Evolutionary conservation across 2,797 vertebrate genomes (phyloP).

Genomic region (Bovichtus variegatus): DNA sequence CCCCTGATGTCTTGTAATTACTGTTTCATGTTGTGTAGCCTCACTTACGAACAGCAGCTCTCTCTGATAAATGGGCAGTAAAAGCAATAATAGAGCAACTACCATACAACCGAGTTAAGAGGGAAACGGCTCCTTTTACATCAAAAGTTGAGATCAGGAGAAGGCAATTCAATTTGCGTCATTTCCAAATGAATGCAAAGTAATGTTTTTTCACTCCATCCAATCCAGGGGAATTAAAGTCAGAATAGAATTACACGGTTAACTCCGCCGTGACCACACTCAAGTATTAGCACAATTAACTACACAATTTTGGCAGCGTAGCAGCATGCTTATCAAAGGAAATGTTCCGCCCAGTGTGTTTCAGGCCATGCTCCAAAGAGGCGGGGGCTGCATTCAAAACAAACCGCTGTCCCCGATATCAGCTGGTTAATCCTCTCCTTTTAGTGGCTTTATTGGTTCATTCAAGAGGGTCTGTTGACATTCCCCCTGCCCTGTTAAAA

Average conservation of each 20-base stretch:
- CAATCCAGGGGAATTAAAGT: conserved; percentile 2
- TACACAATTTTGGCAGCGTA: conserved; percentile 45
- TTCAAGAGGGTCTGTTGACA: conserved; percentile 89
- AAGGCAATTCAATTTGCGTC: conserved; percentile 44
- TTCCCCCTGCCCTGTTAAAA: conserved; percentile 88
- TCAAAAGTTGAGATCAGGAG: conserved; percentile 63
- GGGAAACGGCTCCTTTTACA: conserved; percentile 53
- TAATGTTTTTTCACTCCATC: conserved; percentile 22
- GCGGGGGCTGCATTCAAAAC: conserved; percentile 72
- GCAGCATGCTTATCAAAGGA: conserved; percentile 64
- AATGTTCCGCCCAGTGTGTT: conserved; percentile 70
- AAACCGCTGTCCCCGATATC: conserved; percentile 83
- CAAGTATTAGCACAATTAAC: conserved; percentile 61
- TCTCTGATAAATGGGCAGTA: conserved; percentile 82
- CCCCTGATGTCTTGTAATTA: conserved; percentile 87
- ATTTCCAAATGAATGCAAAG: conserved; percentile 35
- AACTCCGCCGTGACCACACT: conserved; percentile 58
- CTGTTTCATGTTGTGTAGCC: conserved; percentile 79
- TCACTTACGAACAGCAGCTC: conserved; percentile 77
- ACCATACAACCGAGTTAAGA: conserved; percentile 46
- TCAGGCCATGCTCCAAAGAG: conserved; percentile 52
- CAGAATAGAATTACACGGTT: conserved; percentile 61
- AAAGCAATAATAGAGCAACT: conserved; percentile 75
- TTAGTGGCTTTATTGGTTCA: conserved; percentile 89
- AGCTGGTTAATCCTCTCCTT: conserved; percentile 88